Evolutionary conservation across 2,797 vertebrate species (phyloP), one percentile per base, ranked within the genome.

Genomic region (Chromis chromis): DNA sequence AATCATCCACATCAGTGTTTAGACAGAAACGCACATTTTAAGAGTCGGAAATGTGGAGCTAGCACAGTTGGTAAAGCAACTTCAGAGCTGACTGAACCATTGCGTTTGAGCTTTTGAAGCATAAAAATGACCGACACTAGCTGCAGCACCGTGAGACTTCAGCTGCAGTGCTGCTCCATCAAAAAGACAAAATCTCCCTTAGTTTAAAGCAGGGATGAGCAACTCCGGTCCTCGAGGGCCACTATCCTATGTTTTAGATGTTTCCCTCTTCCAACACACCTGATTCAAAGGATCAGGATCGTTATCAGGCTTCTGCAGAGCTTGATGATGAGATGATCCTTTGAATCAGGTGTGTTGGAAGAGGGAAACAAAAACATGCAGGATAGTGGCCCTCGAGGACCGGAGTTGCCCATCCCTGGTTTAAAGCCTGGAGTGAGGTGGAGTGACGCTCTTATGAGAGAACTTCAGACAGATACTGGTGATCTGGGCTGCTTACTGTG

Each of bases 1-100:
- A 87, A 79, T 65, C 40, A 66, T 64, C 27, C 53, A 14, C 44
- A 63, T 67, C 49, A 50, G 6, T 33, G 27, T 76, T 67, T 55
- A 0, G 10, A 39, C 31, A 56, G 21, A 64, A 46, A 49, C 17
- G 13, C 40, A 44, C 46, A 21, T 21, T 10, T 11, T 40, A 78
- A 58, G 65, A 48, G 36, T 53, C 0, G 1, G 42, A 79, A 60
- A 76, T 69, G 78, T 59, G 4, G 11, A 65, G 58, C 58, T 16
- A 19, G 21, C 4, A 16, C 58, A 79, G 66, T 68, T 50, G 74
- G 44, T 42, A 9, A 70, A 65, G 62, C 59, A 77, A 65, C 74
- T 49, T 75, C n/a, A 60, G 46, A 57, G 65, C 27, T 40, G 68
- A 52, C 42, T 66, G 36, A 73, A 66, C 44, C 27, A 2, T 40